These are phyloP conservation scores for Girardinus metallicus DNA, from an alignment of 2,797 vertebrate genomes.

Conservation along the genomic window DNA sequence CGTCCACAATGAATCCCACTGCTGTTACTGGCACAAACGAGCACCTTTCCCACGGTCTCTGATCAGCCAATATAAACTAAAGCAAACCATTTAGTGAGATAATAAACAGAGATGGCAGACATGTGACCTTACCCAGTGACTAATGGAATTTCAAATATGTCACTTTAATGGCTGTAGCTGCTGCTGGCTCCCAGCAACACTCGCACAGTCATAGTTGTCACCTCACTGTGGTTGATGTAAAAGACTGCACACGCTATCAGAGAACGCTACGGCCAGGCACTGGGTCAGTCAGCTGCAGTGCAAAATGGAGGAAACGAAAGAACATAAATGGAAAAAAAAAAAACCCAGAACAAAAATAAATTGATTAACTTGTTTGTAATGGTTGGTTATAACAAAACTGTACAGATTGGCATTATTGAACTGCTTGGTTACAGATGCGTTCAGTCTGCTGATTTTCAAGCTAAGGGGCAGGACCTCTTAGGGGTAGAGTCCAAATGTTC, in stretches of 20 bases:
- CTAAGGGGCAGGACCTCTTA: too few relatives aligned
- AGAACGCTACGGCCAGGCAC: not conserved
- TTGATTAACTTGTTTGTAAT: not conserved
- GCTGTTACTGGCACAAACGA: not conserved
- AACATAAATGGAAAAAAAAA: not conserved
- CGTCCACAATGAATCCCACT: not conserved
- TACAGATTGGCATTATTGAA: not conserved
- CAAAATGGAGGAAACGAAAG: not conserved
- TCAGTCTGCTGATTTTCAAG: too few relatives aligned
- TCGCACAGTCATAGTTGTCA: not conserved
- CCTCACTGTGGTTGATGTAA: not conserved
- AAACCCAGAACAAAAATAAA: not conserved
- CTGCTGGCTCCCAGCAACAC: not conserved
- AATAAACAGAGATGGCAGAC: constrained; percentile 28
- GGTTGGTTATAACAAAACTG: not conserved
- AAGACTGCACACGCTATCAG: not conserved
- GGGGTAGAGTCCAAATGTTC: too few relatives aligned
- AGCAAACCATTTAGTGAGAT: constrained; percentile 29
- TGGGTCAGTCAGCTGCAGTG: not conserved
- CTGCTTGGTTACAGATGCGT: not conserved
- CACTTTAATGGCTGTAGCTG: not conserved
- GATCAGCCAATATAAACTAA: constrained; percentile 11
- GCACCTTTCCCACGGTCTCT: not conserved
- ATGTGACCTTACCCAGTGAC: constrained; percentile 65
- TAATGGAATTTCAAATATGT: constrained; percentile 52